Evolutionary conservation across 2,797 vertebrate species (phyloP).

Genomic region (Sebastes flavidus): DNA sequence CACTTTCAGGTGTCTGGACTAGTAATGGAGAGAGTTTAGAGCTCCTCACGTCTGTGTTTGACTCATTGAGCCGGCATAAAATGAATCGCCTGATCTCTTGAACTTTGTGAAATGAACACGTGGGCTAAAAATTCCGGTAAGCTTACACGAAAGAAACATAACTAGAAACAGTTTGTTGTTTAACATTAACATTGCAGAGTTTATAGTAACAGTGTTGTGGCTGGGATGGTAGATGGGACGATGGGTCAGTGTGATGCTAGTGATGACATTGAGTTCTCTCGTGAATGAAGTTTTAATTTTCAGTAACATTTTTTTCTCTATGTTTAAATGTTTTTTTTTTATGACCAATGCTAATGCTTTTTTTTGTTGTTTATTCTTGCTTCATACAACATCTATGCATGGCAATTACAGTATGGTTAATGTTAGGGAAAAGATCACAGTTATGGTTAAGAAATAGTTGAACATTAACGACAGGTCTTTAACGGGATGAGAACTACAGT

Average conservation of each 20-base stretch:
- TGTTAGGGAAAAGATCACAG: neutral
- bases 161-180: neutral
- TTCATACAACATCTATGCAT: neutral
- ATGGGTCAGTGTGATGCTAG: neutral
- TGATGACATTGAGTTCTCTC: neutral
- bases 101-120: neutral
- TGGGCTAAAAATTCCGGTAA: neutral
- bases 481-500: neutral
- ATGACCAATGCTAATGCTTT: neutral
- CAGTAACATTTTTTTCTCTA: no score
- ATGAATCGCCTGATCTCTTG: neutral
- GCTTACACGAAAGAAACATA: neutral
- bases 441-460: neutral
- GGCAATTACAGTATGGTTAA: neutral
- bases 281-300: neutral
- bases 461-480: neutral
- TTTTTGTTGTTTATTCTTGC: neutral
- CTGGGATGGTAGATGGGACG: neutral
- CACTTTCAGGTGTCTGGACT: constrained; percentile 2
- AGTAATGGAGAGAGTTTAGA: neutral
- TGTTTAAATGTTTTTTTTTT: neutral
- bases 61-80: neutral
- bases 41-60: neutral
- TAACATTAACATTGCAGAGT: neutral
- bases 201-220: neutral